phyloP scores from a whole-genome alignment of 92 coral and sea anemone species.

The Anthopleura xanthogrammica region DNA sequence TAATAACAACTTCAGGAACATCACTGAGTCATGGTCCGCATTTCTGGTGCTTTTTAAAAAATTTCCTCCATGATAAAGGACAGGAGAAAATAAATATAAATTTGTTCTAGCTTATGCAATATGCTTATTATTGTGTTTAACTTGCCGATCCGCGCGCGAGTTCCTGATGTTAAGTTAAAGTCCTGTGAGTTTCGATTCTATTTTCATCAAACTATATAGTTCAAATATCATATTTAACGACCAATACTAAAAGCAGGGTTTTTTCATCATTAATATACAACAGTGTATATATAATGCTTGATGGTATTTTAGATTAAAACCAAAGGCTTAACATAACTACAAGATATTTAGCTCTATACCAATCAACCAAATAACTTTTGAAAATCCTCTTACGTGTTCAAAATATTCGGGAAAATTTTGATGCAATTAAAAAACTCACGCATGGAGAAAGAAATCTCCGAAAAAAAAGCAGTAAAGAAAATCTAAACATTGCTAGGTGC shows the following conservation, averaged over 20 bases:
- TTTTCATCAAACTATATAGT: background rate
- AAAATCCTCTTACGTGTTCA: background rate
- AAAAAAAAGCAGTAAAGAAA: too few relatives aligned
- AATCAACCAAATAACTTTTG: background rate
- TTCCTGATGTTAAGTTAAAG: background rate
- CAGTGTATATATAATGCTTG: background rate
- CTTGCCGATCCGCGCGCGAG: too few relatives aligned
- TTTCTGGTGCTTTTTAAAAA: too few relatives aligned
- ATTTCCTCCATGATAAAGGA: too few relatives aligned
- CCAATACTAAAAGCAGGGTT: background rate
- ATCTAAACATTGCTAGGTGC: too few relatives aligned
- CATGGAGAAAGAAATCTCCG: background rate
- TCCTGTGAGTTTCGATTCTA: background rate
- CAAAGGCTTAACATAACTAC: background rate
- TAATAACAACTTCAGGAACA: too few relatives aligned
- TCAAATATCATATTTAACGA: background rate
- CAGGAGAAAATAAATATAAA: too few relatives aligned
- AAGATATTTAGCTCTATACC: background rate
- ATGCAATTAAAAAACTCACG: background rate
- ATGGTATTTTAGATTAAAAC: background rate
- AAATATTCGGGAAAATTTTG: background rate
- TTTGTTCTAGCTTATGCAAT: too few relatives aligned
- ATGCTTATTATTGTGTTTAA: too few relatives aligned
- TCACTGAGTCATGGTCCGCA: too few relatives aligned
- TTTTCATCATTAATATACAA: constrained; percentile 1